phyloP scores from a whole-genome alignment of 2,888 invertebrate genomes.

The Empis livida region DNA sequence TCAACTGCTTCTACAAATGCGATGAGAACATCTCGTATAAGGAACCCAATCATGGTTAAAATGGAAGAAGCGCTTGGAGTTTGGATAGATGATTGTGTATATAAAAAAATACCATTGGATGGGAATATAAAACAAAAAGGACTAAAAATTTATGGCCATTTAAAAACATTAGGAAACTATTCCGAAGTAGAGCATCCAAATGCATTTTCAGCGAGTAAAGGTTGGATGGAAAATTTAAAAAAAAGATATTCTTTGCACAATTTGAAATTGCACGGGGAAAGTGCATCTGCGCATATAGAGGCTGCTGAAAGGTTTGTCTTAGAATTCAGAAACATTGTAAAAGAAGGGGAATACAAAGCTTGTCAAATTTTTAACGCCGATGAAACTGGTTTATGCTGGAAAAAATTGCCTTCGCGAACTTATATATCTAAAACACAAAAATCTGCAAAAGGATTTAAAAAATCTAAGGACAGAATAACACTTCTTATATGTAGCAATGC shows the following conservation, averaged over 20 bases:
- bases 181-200: slow-evolving; percentile 3
- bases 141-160: slow-evolving; percentile 10
- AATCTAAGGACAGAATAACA: slow-evolving; percentile 15
- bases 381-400: too few relatives aligned
- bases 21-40: not conserved
- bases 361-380: too few relatives aligned
- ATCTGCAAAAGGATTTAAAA: too few relatives aligned
- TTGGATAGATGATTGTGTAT: slow-evolving; percentile 8
- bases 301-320: too few relatives aligned
- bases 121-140: slow-evolving; percentile 9
- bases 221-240: slow-evolving; percentile 7
- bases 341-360: not conserved
- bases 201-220: slow-evolving; percentile 9
- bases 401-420: too few relatives aligned
- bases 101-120: slow-evolving; percentile 8
- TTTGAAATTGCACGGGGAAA: slow-evolving; percentile 1
- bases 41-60: slow-evolving; percentile 10
- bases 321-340: too few relatives aligned
- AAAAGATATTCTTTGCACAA: slow-evolving; percentile 5
- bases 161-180: slow-evolving; percentile 10
- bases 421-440: too few relatives aligned
- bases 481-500: slow-evolving; percentile 20
- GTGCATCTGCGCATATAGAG: not conserved
- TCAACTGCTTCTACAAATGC: slow-evolving; percentile 1
- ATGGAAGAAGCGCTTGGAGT: slow-evolving; percentile 10